Base-by-base conservation (phyloP, 30 jellyfish, hydroid and myxozoan species). In the Chrysaora quinquecirrha region DNA sequence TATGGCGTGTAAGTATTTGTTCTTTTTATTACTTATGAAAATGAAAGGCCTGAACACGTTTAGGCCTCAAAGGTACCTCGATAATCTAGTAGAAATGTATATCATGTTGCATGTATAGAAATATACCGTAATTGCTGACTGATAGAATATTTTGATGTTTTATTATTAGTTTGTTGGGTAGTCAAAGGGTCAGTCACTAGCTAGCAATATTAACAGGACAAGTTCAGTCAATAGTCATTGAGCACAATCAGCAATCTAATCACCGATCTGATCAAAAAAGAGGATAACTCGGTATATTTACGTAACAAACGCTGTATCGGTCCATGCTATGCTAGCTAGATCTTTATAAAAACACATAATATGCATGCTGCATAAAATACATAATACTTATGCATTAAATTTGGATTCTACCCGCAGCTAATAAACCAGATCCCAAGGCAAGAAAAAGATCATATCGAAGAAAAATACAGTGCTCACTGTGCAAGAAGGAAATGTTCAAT, bases 401-500 rank as follows among this genome's bases (percentile, higher is more conserved):
- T 68, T 34, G 28, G 29, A 29, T 68, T 68, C 33, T 34, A 29
- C 64, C 30, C 33, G 23, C 35, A 68, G 64, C 64, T 34, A 68
- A 29, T 30, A 29, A 34, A 33, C 64, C 30, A 68, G 80, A 68
- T 10, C 48, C 21, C 43, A 28, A 19, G 48, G 48, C 43, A 64
- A 72, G 84, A 72, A 72, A 72, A 50, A 72, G 84, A 34, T 38
- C 76, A 7, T 75, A 49, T 21, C 38, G 77, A 34, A 22, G 87
- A 54, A 75, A 75, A 52, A 75, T 75, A 54, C 63, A 75, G 31
- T 75, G 77, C 64, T 75, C 77, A 35, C 64, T 12, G 33, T 50
- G 87, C 87, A 75, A 75, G 65, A 75, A 75, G 38, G 87, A 75
- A 27, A 54, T 75, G 61, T 56, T 48, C 87, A 75, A 54, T 27